Conservation (phyloP, 1,140 invertebrate genomes). For the Ceratoteleas bidentatus region DNA sequence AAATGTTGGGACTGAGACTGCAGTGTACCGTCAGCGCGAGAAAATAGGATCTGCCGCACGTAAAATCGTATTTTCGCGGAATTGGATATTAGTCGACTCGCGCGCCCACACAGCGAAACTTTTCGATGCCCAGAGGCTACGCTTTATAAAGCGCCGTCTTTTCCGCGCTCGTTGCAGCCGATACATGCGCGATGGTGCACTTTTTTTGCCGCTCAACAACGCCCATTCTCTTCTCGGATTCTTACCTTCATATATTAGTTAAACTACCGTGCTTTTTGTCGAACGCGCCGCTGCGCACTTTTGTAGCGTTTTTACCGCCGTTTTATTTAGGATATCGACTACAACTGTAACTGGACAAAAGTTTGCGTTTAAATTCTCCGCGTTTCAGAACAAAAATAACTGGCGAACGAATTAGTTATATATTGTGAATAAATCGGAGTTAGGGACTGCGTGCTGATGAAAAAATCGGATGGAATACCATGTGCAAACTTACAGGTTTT, state of each 20-base stretch:
- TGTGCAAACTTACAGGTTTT: no score
- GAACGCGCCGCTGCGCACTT: no score
- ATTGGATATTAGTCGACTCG: constrained; percentile 63
- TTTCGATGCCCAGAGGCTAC: constrained; percentile 56
- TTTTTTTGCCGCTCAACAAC: constrained; percentile 20
- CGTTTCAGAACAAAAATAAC: no score
- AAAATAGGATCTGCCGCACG: constrained; percentile 62
- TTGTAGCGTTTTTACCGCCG: no score
- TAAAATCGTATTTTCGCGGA: constrained; percentile 63
- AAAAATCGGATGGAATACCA: no score
- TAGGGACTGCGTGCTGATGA: no score
- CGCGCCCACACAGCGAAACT: constrained; percentile 42
- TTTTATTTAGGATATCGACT: no score
- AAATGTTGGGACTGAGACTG: constrained; percentile 54
- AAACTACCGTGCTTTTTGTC: constrained; percentile 24
- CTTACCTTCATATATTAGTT: constrained; percentile 27
- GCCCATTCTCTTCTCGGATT: constrained; percentile 32
- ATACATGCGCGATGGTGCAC: constrained; percentile 43
- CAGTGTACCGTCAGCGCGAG: constrained; percentile 39
- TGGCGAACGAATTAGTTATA: no score
- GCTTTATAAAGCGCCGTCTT: constrained; percentile 54
- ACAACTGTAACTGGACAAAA: no score
- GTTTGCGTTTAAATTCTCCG: no score
- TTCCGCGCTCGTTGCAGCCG: constrained; percentile 22
- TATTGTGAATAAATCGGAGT: no score